These are phyloP conservation scores for Campoplex capitator DNA, from an alignment of 2,888 invertebrate genomes.

Conservation along the genomic window DNA sequence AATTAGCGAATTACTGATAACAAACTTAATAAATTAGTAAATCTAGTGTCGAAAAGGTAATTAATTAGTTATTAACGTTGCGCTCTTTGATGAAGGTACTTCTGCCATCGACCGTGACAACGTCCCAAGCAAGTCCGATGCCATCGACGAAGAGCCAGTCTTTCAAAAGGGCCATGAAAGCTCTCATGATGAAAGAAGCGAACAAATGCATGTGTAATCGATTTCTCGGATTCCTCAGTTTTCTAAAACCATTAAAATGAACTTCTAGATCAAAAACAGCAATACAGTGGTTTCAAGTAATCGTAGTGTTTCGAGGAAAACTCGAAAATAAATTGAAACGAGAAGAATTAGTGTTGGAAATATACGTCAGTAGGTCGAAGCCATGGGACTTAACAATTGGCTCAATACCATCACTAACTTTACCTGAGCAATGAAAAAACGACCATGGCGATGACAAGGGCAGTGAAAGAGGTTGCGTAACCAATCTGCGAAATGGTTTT, in stretches of 20 bases:
- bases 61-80: slow-evolving; percentile 77
- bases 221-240: slow-evolving; percentile 88
- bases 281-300: too few relatives aligned
- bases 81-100: slow-evolving; percentile 81
- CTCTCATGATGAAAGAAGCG: slow-evolving; percentile 88
- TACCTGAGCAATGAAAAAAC: slow-evolving; percentile 86
- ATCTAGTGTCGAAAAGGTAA: not conserved
- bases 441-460: slow-evolving; percentile 85
- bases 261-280: not conserved
- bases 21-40: not conserved
- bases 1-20: not conserved
- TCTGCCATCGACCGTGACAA: slow-evolving; percentile 81
- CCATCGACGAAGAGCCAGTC: slow-evolving; percentile 86
- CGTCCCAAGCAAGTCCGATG: slow-evolving; percentile 84
- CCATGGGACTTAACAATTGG: not conserved
- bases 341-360: not conserved
- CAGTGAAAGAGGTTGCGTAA: slow-evolving; percentile 86
- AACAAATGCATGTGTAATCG: slow-evolving; percentile 89
- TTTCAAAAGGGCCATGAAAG: slow-evolving; percentile 87
- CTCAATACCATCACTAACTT: not conserved
- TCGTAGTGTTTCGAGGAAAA: too few relatives aligned
- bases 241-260: slow-evolving; percentile 83
- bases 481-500: slow-evolving; percentile 86
- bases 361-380: not conserved
- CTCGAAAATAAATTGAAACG: not conserved